Base-by-base conservation (phyloP, 2,888 invertebrate genomes). In the Clitarchus hookeri region DNA sequence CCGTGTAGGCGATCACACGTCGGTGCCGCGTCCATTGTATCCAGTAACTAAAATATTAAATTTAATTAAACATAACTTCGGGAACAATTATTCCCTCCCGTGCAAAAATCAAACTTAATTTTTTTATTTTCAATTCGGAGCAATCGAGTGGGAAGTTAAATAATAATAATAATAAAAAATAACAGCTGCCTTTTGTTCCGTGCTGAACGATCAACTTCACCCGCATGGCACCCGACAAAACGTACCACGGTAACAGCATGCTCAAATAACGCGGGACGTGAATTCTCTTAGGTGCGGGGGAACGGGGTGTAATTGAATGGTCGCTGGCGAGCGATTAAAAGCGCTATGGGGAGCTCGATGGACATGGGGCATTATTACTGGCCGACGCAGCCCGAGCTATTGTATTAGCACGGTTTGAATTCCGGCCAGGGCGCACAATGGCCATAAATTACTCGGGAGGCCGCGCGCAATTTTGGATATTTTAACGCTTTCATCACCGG, bases 241-340 rank as follows among this genome's bases (percentile, higher is more conserved):
- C 65, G 65, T n/a, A 65, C 6, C 23, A 23, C 65, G 65, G 19
- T 65, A 65, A 65, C 65, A n/a, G n/a, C 65, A n/a, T n/a, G 65
- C 16, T 65, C 65, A 65, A 65, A 65, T 23, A 65, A 23, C 19
- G 65, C 23, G n/a, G 8, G 16, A 65, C 65, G 65, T n/a, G n/a
- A n/a, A 65, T 65, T 65, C 65, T 19, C 65, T 19, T 8, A 23
- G 65, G 48, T 11, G 16, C 0, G 48, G 48, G 2, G 11, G 48
- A 8, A 48, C 0, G 48, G 48, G 19, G 19, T 19, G 65, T 65
- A 65, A 65, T 65, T 65, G 65, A 65, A 65, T 65, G 65, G 65
- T 65, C 19, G 65, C 65, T 65, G n/a, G 65, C 65, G 65, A n/a
- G 65, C 65, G 65, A 65, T 65, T 65, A 65, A 65, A 36, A 65